Evolutionary conservation across 2,797 vertebrate genomes (phyloP).

Genomic region (Macroramphosus scolopax): DNA sequence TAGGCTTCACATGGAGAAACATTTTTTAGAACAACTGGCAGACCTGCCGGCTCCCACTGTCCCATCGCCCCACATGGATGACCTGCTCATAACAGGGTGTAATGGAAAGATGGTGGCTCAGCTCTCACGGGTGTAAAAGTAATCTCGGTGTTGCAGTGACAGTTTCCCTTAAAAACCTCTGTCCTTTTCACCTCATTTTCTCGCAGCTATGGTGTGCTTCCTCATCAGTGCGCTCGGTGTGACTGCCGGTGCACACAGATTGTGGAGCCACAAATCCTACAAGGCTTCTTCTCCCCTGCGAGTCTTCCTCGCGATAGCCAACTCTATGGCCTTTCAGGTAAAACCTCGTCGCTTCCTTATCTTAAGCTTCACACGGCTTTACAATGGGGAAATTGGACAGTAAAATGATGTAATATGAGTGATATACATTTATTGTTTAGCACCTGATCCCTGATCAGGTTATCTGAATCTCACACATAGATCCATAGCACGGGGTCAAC

Average conservation of each 20-base stretch:
- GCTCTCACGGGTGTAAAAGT: constrained; percentile 27
- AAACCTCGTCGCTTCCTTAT: neutral
- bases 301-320: constrained; percentile 84
- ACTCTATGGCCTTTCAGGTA: constrained; percentile 96
- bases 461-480: no score
- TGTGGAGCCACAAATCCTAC: constrained; percentile 94
- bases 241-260: constrained; percentile 90
- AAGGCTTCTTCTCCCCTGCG: constrained; percentile 86
- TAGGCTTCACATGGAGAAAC: constrained; percentile 63
- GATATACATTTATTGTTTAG: constrained; percentile 16
- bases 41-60: constrained; percentile 37
- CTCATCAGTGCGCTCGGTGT: constrained; percentile 83
- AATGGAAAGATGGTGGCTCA: constrained; percentile 46
- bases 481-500: no score
- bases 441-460: constrained; percentile 4
- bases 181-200: constrained; percentile 27
- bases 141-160: no score
- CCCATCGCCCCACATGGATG: constrained; percentile 36
- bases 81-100: constrained; percentile 28
- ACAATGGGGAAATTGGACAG: no score
- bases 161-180: constrained; percentile 28
- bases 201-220: constrained; percentile 80
- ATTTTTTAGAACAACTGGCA: constrained; percentile 63
- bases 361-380: no score
- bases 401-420: no score